These are phyloP conservation scores for Conus betulinus DNA, from an alignment of 1,140 invertebrate species.

Conservation along the genomic window DNA sequence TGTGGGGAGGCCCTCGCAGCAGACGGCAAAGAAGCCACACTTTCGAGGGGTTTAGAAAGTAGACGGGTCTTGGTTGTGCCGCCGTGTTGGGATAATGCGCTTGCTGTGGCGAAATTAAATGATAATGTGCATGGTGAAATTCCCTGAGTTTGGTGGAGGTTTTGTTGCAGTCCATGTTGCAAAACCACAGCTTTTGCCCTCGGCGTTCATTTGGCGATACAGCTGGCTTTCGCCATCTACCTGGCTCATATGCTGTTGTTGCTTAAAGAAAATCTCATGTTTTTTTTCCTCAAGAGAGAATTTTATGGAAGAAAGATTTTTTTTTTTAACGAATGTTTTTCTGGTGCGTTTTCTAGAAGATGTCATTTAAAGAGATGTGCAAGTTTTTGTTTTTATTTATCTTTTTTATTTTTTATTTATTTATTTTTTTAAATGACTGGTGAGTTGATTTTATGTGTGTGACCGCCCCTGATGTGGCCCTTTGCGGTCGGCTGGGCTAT, in stretches of 20 bases:
- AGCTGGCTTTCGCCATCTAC: conserved; percentile 36
- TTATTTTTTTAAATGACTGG: too few relatives aligned
- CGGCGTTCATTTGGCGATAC: conserved; percentile 41
- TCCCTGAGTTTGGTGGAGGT: too few relatives aligned
- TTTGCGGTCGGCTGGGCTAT: too few relatives aligned
- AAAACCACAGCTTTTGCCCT: background rate
- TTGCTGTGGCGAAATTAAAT: conserved; percentile 59
- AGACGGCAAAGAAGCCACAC: conserved; percentile 56
- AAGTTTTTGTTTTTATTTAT: too few relatives aligned
- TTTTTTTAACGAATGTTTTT: too few relatives aligned
- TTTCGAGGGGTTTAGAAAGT: conserved; percentile 52
- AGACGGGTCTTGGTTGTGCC: conserved; percentile 26
- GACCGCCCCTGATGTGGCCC: too few relatives aligned
- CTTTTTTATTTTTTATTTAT: too few relatives aligned
- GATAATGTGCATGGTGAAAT: conserved; percentile 50
- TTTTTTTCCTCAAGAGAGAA: too few relatives aligned
- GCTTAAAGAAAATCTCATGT: background rate
- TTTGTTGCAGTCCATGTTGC: background rate
- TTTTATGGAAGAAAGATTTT: too few relatives aligned
- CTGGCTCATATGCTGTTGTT: conserved; percentile 20
- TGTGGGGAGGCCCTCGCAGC: conserved; percentile 51
- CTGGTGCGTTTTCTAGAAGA: too few relatives aligned
- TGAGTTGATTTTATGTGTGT: too few relatives aligned
- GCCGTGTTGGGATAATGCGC: conserved; percentile 7
- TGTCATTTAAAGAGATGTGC: too few relatives aligned